Evolutionary conservation across 2,113 vertebrate species (phyloP), one percentile per base, ranked within the genome.

Genomic region (Beaufortia kweichowensis): DNA sequence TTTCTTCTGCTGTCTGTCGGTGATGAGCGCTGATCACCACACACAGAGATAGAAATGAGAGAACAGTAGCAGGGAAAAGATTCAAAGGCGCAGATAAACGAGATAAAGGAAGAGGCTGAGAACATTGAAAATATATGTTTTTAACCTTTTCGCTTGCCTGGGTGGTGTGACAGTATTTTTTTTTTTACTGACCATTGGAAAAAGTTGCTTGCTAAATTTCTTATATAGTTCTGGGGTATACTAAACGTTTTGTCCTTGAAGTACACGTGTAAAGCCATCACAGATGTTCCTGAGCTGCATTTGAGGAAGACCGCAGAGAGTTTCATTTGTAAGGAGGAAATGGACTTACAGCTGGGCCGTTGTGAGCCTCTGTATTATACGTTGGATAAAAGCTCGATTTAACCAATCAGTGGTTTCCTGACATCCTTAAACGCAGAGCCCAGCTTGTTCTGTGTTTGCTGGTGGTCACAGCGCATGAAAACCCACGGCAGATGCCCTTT

Each of bases 351-450:
- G 81, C 81, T 77, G 74, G 61, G 81, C 77, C 67, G 60, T 69
- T 68, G 75, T 79, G 72, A 63, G 60, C 74, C 72, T 53, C 60
- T 41, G 78, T 62, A 83, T 83, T 83, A 80, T 83, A 57, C 80
- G 77, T 71, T 83, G 66, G 66, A 80, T 75, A 79, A 83, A 83
- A 73, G 77, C 74, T 66, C 29, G 74, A 80, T 83, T 83, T 80
- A 75, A 72, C 81, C 81, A 83, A 83, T 77, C 81, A 83, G 29
- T 62, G 50, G 74, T 71, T 79, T 77, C 78, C 68, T 80, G 74
- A 79, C 56, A 73, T 65, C 81, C 63, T 77, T 77, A 79, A 83
- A 80, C 77, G 68, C 70, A 68, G 55, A 77, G 53, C 55, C 55
- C 61, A 76, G 68, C 61, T 57, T 76, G 74, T 72, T 57, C 77